Evolutionary conservation across 2,113 vertebrate genomes (phyloP), one percentile per base, ranked within the genome.

Genomic region (Ancistrus triradiatus): DNA sequence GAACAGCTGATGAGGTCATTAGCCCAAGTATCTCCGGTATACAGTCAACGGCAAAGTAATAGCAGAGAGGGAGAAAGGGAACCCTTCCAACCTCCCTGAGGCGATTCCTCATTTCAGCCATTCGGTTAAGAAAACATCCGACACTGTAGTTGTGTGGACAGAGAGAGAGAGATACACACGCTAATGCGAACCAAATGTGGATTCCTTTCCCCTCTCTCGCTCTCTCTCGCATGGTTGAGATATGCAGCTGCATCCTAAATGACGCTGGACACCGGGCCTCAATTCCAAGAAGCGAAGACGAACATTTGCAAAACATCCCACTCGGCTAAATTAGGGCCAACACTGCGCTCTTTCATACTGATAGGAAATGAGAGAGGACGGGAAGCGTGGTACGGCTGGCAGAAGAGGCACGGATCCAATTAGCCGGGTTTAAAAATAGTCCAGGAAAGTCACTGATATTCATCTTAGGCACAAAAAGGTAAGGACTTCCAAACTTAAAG

Each of bases 121-220:
- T 80, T 84, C 81, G 79, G 81, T 80, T 83, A 86, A 83, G 80
- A 86, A 88, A 88, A 88, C 85, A 86, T 88, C 87, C 85, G 79
- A 81, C 77, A 28, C 56, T 60, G 27, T 66, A 31, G 24, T 40
- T 17, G 43, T 37, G 59, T 25, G 47, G 40, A 15, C 14, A 31
- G 49, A 47, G 58, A 22, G 11, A n/a, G 27, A 56, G 6, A 58
- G 2, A 66, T 8, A 66, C 17, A 49, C 42, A 78, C 40, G 7
- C 44, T 84, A 85, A 88, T 86, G 58, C 70, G 74, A 87, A 86
- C 82, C 87, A 73, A 76, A 84, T 86, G 85, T 82, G 76, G 69
- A 80, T 75, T 72, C 58, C 22, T 28, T 22, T 21, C 38, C 47
- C 14, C 52, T 53, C 33, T 47, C 17, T 49, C 42, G 17, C 44